phyloP scores from a whole-genome alignment of 1,140 invertebrate species.

The Megalonaias nervosa region DNA sequence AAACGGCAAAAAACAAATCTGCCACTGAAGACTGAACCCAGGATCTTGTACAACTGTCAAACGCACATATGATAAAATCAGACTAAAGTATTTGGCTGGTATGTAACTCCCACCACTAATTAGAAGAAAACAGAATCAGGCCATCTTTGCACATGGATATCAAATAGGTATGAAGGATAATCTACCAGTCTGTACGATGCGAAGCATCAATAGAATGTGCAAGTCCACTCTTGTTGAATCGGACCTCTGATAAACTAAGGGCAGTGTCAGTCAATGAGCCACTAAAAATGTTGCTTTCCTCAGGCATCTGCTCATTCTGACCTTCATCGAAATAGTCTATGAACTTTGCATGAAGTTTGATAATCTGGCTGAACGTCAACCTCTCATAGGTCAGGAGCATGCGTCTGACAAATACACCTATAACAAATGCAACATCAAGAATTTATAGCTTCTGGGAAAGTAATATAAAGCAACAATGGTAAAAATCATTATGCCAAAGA shows the following conservation, averaged over 20 bases:
- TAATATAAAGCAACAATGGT: neutral
- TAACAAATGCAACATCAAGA: conserved; percentile 53
- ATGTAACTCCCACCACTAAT: too few species aligned
- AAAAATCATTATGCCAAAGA: neutral
- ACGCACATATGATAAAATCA: too few species aligned
- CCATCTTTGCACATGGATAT: too few species aligned
- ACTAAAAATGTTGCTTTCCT: conserved; percentile 45
- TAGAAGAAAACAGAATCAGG: too few species aligned
- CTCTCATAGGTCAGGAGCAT: conserved; percentile 87
- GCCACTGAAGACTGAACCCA: too few species aligned
- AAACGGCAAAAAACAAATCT: too few species aligned
- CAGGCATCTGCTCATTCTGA: conserved; percentile 25
- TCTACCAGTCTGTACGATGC: conserved; percentile 39
- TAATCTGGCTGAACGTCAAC: conserved; percentile 84
- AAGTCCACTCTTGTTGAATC: conserved; percentile 40
- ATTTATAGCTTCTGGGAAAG: neutral
- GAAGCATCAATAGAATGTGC: conserved; percentile 41
- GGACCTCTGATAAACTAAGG: conserved; percentile 45
- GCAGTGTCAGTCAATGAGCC: conserved; percentile 50
- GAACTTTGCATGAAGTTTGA: conserved; percentile 51
- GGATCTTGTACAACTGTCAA: too few species aligned
- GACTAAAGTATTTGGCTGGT: too few species aligned
- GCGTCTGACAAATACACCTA: conserved; percentile 84
- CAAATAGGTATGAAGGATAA: too few species aligned
- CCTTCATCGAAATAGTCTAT: conserved; percentile 53